A percentile compares a stretch with the other conserved stretches of the same genome.
Evolutionary conservation across 2,888 invertebrate genomes (phyloP).

Genomic region (Rotaria magnacalcarata): DNA sequence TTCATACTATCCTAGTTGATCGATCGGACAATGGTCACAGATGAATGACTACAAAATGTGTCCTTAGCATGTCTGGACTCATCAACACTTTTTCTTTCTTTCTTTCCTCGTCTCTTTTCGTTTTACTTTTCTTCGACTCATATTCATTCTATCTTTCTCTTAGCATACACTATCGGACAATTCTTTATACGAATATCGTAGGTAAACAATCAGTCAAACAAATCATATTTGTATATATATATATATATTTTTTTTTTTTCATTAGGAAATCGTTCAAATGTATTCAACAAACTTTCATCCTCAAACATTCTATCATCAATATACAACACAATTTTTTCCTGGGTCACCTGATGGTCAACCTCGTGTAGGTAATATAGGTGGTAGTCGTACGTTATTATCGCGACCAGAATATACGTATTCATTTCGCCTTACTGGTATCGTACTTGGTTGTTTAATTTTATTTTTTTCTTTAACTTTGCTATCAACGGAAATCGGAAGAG

Average conservation of each 20-base stretch:
- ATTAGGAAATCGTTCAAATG: not conserved
- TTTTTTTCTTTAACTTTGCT: not conserved
- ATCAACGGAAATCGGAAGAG: not conserved
- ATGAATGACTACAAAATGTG: not conserved
- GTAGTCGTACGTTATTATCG: not conserved
- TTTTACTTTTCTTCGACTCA: not conserved
- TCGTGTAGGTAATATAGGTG: not conserved
- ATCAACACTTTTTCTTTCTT: not conserved
- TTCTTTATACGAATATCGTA: not conserved
- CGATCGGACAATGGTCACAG: not conserved
- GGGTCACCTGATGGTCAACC: not conserved
- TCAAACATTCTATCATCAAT: conserved; percentile 1
- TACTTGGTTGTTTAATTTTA: conserved; percentile 1
- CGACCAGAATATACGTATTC: not conserved
- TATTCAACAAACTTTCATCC: not conserved
- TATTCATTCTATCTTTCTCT: not conserved
- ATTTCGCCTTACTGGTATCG: not conserved
- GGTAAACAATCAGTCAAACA: not conserved
- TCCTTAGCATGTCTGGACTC: not conserved
- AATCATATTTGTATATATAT: not conserved
- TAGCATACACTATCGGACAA: not conserved
- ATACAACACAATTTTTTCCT: not conserved
- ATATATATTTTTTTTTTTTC: not conserved
- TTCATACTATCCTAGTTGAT: not conserved
- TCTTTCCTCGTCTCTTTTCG: not conserved